Percentiles rank a stretch among this genome's conserved stretches.
Conservation (phyloP, 2,113 vertebrate species). For the Poeciliopsis turrubarensis region DNA sequence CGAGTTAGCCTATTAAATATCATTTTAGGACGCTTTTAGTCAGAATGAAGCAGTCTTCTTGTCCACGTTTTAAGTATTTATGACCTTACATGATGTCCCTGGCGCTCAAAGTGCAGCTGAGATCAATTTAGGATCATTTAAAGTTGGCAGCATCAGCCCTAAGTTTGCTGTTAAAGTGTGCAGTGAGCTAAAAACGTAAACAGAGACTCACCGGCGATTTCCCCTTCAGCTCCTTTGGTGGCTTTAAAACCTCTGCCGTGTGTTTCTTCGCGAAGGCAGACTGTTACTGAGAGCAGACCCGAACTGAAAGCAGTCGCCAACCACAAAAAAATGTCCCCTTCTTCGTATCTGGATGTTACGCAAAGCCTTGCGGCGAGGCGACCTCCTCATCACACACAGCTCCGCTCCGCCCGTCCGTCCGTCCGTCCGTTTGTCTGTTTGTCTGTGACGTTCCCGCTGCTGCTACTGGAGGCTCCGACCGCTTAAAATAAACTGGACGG, state of each 20-base stretch:
- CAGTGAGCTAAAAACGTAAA: not conserved
- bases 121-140: not conserved
- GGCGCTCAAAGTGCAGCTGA: not conserved
- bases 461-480: not conserved
- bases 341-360: conserved; percentile 11
- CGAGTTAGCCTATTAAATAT: not conserved
- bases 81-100: too few relatives aligned
- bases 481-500: not conserved
- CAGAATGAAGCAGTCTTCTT: not conserved
- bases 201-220: conserved; percentile 54
- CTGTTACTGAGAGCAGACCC: conserved; percentile 2
- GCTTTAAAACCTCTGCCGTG: not conserved
- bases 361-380: conserved; percentile 21
- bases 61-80: fast-evolving
- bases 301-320: conserved; percentile 7
- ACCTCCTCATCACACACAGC: conserved; percentile 56
- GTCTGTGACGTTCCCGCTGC: not conserved
- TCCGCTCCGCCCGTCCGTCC: not conserved
- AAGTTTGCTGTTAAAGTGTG: not conserved
- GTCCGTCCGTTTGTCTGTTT: too few relatives aligned
- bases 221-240: conserved; percentile 24
- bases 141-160: conserved; percentile 25
- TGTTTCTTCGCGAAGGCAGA: conserved; percentile 25
- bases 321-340: not conserved
- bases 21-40: not conserved